Percentiles rank a stretch among this genome's conserved stretches.
Conservation (phyloP, 2,113 vertebrate species). For the Ursus arctos region DNA sequence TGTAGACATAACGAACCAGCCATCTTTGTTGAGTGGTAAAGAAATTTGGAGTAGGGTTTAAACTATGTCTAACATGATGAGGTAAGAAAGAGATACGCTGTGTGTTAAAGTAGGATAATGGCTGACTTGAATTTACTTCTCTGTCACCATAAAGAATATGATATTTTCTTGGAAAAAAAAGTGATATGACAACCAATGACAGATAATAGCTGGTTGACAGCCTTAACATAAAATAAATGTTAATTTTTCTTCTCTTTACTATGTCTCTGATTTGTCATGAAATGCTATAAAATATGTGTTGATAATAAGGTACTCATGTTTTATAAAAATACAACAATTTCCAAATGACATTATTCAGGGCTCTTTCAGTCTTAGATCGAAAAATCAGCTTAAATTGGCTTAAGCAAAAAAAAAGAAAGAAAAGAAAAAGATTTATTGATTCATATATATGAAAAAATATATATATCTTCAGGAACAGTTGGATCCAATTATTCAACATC, state of each 20-base stretch:
- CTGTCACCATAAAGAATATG: not conserved
- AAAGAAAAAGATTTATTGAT: not conserved
- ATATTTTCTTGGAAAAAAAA: not conserved
- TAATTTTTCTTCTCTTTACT: not conserved
- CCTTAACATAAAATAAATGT: slow-evolving; percentile 24
- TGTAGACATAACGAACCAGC: not conserved
- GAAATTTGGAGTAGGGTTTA: not conserved
- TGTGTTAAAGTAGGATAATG: not conserved
- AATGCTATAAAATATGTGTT: not conserved
- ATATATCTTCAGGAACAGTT: not conserved
- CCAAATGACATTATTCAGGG: not conserved
- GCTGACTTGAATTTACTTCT: not conserved
- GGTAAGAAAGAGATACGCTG: not conserved
- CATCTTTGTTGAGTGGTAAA: slow-evolving; percentile 9
- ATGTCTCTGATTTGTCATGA: slow-evolving; percentile 41
- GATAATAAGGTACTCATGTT: not conserved
- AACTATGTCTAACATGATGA: not conserved
- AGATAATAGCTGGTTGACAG: not conserved
- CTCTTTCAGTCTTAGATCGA: not conserved
- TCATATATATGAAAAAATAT: not conserved
- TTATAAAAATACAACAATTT: slow-evolving; percentile 4
- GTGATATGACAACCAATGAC: not conserved
- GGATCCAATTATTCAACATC: not conserved
- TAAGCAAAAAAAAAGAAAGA: not conserved
- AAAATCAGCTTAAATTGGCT: not conserved